These are phyloP conservation scores for Sebastes oblongus DNA, from an alignment of 2,797 vertebrate species.

Conservation along the genomic window DNA sequence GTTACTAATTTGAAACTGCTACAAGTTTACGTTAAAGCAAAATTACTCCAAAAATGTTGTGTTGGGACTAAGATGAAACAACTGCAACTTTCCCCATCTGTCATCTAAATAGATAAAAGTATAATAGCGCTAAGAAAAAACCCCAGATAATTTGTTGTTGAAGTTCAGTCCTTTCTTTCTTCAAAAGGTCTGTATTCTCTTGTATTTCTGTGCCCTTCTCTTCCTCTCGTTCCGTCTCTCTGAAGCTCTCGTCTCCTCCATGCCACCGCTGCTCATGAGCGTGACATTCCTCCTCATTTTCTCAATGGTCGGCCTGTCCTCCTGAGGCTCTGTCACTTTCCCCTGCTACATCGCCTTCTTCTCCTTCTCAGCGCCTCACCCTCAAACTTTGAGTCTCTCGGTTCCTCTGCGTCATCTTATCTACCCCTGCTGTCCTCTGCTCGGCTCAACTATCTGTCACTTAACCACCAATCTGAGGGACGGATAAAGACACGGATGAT, in stretches of 20 bases:
- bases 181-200: neutral
- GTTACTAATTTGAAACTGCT: neutral
- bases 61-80: neutral
- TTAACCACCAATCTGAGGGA: constrained; percentile 12
- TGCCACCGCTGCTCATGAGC: constrained; percentile 22
- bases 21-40: neutral
- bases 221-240: constrained; percentile 17
- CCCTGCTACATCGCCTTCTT: constrained; percentile 1
- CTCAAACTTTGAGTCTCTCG: constrained; percentile 10
- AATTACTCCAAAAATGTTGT: neutral
- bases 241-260: neutral
- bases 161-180: neutral
- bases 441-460: constrained; percentile 35
- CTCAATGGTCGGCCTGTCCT: constrained; percentile 39
- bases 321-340: constrained; percentile 49
- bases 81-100: neutral
- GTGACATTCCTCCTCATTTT: constrained; percentile 49
- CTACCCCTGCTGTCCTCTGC: constrained; percentile 21
- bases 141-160: neutral
- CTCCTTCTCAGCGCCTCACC: neutral
- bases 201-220: constrained; percentile 1
- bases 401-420: constrained; percentile 24
- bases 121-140: neutral
- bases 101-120: neutral
- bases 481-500: constrained; percentile 10